Base-by-base conservation (phyloP, 1,140 invertebrate genomes). In the Eulimnadia texana region DNA sequence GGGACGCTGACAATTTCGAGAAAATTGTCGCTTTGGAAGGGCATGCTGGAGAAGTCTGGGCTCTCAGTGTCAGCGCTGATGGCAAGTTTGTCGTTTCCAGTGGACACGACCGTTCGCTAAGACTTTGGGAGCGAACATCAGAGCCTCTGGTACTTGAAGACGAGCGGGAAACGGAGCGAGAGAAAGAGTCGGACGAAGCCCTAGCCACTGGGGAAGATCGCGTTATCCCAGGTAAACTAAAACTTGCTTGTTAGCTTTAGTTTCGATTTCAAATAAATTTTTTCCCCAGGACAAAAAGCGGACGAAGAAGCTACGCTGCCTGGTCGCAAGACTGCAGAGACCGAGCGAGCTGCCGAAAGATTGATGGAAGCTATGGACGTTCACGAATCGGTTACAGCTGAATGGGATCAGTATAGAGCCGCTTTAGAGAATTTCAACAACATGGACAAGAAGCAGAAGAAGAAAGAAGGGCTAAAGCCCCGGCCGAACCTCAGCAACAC, bases 1-100 rank as follows among this genome's bases (percentile, higher is more conserved):
- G 96, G 94, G 95, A 99, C 77, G 93, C 82, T 0, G 94, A 98
- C 71, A 88, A 79, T 56, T 98, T 90, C 71, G 81, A 93, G 67
- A 89, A 91, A 74, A 92, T 97, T 60, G 76, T 86, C 9, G 94
- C 91, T 0, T 72, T 98, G n/a, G 80, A 88, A 78, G 85, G 86
- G 13, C 90, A 93, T 73, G 78, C 82, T 67, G 86, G 85, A 3
- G 85, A 88, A 74, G 83, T 89, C 2, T 83, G 81, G 76, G 76
- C 76, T 65, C 73, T 95, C 66, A 77, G 81, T 27, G 81, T 95
- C 50, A 88, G 87, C 64, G 80, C 86, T 9, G 90, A 84, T 74
- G 93, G 93, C 2, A 75, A 84, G 56, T 85, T 81, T 73, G 75
- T 91, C 47, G 83, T 85, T 2, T 87, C 85, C 24, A 86, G 86